These are phyloP conservation scores for Anhinga rufa DNA, from an alignment of 2,113 vertebrate genomes.

Conservation along the genomic window DNA sequence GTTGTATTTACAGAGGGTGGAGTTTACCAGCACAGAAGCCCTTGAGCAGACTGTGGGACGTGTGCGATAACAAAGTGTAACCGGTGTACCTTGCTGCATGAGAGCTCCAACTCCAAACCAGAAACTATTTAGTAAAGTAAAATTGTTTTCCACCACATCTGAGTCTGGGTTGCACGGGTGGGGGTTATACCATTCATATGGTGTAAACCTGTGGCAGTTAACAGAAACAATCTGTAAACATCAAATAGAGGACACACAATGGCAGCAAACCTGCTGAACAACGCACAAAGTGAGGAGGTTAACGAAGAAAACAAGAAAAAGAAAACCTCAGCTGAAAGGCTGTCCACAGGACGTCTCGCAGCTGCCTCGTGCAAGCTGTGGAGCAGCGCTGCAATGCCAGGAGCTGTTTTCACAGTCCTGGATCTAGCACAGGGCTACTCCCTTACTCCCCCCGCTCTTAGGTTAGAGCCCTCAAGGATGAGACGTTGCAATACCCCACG, in stretches of 20 bases:
- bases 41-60: constrained; percentile 78
- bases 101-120: constrained; percentile 98
- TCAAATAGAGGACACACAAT: constrained; percentile 30
- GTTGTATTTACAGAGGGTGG: constrained; percentile 59
- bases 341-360: not conserved
- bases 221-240: constrained; percentile 76
- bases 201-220: constrained; percentile 89
- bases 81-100: constrained; percentile 97
- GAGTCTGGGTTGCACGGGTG: constrained; percentile 98
- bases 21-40: constrained; percentile 78
- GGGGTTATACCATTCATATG: constrained; percentile 99
- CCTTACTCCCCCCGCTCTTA: not conserved
- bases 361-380: not conserved
- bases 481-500: not conserved
- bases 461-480: not conserved
- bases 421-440: not conserved
- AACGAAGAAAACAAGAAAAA: not conserved
- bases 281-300: not conserved
- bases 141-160: constrained; percentile 99
- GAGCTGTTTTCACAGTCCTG: not conserved
- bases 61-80: constrained; percentile 66
- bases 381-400: not conserved
- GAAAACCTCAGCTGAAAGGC: not conserved
- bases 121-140: constrained; percentile 98
- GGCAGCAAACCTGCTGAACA: constrained; percentile 36